Evolutionary conservation across 2,888 invertebrate genomes (phyloP), one percentile per base, ranked within the genome.

Genomic region (Polydrusus pterygomalis): DNA sequence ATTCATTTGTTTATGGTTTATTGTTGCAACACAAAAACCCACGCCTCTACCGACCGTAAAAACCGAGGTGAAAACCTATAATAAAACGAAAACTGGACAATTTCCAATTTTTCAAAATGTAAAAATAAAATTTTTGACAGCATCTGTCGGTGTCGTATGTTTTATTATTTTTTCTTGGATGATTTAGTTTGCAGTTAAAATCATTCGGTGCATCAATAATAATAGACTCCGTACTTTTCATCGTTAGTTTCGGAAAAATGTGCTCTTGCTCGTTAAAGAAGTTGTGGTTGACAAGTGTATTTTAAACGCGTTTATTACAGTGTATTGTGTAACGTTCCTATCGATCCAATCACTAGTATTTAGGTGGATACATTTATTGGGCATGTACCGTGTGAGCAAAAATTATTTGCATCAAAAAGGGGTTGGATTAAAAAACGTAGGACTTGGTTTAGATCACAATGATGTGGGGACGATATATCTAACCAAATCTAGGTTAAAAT

Each of bases 31-130:
- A 45, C 40, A 20, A 7, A 20, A 7, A 51, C 64, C 71, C 56
- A 71, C 71, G 30, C 20, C 17, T 11, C 15, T 71, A 64, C 38
- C 56, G 34, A 34, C 34, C 34, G 10, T 34, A 9, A 34, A 34
- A 43, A 9, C 43, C 20, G 38, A 67, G 70, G 67, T 71, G 9
- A 60, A 64, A 75, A 47, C 62, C 54, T 25, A 51, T 62, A 70
- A 71, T 38, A 71, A 69, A 75, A 71, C 58, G 58, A 77, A 69
- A 71, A 64, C 77, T 77, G 77, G 77, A 77, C 72, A 63, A 25
- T 38, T 72, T 77, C 77, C 77, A 77, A 77, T 77, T 74, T 75
- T 77, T 68, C 68, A 72, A 74, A 67, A 70, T 69, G 75, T 74
- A 69, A 77, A 77, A 71, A 74, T 77, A 75, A 70, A 49, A 56